A percentile compares a stretch with the other conserved stretches of the same genome.
Evolutionary conservation across 2,888 invertebrate species (phyloP).

Genomic region (Erebia ligea): DNA sequence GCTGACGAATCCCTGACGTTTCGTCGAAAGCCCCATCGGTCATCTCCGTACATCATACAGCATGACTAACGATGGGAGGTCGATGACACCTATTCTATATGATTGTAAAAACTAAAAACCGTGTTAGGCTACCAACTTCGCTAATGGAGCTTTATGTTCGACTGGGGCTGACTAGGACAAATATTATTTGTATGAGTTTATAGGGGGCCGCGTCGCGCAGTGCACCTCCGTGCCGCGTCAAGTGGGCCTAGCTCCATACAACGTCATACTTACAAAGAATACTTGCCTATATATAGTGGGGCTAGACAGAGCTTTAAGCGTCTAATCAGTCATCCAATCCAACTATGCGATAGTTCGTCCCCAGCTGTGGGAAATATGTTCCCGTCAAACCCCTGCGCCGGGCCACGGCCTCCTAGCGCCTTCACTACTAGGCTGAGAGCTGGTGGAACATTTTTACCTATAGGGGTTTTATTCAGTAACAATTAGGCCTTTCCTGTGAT

Average conservation of each 20-base stretch:
- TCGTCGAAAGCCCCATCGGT: constrained; percentile 39
- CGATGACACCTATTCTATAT: constrained; percentile 27
- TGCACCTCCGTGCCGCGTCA: too few relatives aligned
- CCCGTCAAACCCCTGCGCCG: constrained; percentile 6
- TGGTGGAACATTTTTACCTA: neutral
- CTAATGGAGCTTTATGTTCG: constrained; percentile 25
- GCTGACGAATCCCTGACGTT: constrained; percentile 27
- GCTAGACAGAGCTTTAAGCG: constrained; percentile 10
- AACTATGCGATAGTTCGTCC: constrained; percentile 19
- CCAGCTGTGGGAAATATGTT: constrained; percentile 23
- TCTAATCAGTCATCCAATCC: constrained; percentile 20
- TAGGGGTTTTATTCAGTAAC: neutral
- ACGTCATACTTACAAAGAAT: neutral
- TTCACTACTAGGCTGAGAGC: constrained; percentile 1
- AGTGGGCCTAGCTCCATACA: too few relatives aligned
- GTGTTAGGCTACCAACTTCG: constrained; percentile 27
- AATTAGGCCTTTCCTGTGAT: too few relatives aligned
- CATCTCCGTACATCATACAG: constrained; percentile 39
- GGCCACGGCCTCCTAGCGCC: constrained; percentile 13
- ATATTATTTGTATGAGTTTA: too few relatives aligned
- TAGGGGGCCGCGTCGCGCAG: too few relatives aligned
- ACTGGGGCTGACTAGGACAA: too few relatives aligned
- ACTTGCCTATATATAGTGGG: neutral
- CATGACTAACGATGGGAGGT: constrained; percentile 42
- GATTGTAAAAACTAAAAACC: constrained; percentile 25